Evolutionary conservation across 1,140 invertebrate genomes (phyloP), one percentile per base, ranked within the genome.

Genomic region (Drosophila pseudoananassae): DNA sequence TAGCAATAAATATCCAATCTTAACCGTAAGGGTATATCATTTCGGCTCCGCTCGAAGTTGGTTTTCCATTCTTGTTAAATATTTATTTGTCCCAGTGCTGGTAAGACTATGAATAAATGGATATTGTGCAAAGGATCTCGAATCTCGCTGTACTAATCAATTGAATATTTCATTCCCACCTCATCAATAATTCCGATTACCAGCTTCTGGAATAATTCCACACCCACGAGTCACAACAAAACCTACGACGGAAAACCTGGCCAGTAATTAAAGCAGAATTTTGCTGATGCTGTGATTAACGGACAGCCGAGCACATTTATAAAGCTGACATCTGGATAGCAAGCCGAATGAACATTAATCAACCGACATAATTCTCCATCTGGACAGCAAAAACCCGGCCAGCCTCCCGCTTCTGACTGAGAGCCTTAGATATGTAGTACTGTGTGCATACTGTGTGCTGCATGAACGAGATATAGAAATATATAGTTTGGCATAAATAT

Each of bases 401-500:
- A 64, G 57, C 49, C 58, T 66, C 60, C 36, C 43, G 50, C 50
- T 76, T 20, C 54, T 29, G 38, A 43, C 36, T 63, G 61, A 61
- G 55, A 69, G 69, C 60, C 76, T 50, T 54, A 61, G 64, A 71
- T 76, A 65, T 50, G 56, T 40, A 38, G 20, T 20, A 20, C 20
- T 20, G 20, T 20, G 20, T 46, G 49, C 59, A 73, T 49, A 66
- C 60, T 79, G 56, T 79, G 56, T 74, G 69, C 15, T 85, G 65
- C 66, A 75, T 78, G 80, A 17, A 43, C 40, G 50, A 64, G 45
- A 66, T 68, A 69, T 75, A 66, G 72, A 75, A 68, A 76, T 78
- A 82, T 78, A 82, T 78, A 82, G 83, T 87, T 85, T 88, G 82
- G 78, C 82, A 85, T 85, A 87, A 87, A 87, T 88, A 87, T 87